Evolutionary conservation across 2,113 vertebrate species (phyloP).

Genomic region (Fukomys damarensis): DNA sequence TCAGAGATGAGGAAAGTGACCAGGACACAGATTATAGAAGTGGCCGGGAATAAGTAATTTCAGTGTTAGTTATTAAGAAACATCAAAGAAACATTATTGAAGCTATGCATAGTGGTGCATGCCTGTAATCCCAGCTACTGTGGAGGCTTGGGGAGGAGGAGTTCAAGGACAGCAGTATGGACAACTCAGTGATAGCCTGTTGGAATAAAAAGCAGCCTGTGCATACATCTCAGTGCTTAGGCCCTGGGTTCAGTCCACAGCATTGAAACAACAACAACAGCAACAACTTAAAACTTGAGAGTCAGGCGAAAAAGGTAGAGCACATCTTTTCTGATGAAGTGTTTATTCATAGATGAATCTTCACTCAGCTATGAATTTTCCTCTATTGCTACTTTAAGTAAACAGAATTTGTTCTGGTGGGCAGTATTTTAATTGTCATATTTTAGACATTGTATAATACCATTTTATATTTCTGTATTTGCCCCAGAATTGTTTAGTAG

Average conservation of each 20-base stretch:
- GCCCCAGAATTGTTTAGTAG: background rate
- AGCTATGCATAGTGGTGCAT: background rate
- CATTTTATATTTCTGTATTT: background rate
- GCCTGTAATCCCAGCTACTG: background rate
- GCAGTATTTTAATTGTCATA: background rate
- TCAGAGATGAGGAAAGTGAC: background rate
- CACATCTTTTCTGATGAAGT: background rate
- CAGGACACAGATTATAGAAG: background rate
- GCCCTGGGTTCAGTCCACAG: background rate
- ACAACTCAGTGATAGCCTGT: background rate
- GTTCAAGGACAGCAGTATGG: background rate
- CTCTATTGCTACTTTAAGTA: background rate
- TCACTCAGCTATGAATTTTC: background rate
- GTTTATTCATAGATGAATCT: no score
- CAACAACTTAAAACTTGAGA: background rate
- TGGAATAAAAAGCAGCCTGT: background rate
- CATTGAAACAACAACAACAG: background rate
- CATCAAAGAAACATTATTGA: background rate
- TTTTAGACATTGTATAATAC: background rate
- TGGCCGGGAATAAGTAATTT: background rate
- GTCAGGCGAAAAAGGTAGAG: background rate
- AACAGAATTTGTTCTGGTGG: background rate
- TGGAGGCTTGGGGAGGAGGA: background rate
- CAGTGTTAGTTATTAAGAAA: background rate
- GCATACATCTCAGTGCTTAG: background rate